Conservation (phyloP, 2,888 invertebrate species). For the Watsonalla cultraria region DNA sequence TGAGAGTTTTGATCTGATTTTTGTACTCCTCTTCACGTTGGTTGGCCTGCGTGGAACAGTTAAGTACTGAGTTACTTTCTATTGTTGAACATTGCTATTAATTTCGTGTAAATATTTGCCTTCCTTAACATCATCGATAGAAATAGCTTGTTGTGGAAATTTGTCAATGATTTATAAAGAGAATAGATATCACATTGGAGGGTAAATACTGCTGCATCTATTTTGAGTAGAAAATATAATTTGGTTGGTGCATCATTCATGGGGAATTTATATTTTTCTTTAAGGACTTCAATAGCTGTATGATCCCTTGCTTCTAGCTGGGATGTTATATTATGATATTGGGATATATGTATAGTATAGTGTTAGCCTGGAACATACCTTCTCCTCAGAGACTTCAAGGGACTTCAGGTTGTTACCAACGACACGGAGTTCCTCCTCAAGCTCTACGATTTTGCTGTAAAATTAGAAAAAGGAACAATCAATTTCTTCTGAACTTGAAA, state of each 20-base stretch:
- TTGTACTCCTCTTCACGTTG: slow-evolving; percentile 99
- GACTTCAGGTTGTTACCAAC: slow-evolving; percentile 99
- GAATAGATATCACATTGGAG: background rate
- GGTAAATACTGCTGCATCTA: background rate
- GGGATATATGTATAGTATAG: slow-evolving; percentile 3
- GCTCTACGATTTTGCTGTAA: slow-evolving; percentile 98
- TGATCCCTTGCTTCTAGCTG: background rate
- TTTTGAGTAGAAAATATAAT: background rate
- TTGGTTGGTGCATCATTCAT: slow-evolving; percentile 69
- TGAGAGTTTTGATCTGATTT: slow-evolving; percentile 99
- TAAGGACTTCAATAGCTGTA: background rate
- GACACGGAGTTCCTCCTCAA: slow-evolving; percentile 99
- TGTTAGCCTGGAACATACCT: slow-evolving; percentile 82
- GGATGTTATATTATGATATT: slow-evolving; percentile 1
- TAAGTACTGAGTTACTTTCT: slow-evolving; percentile 40
- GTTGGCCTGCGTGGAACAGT: slow-evolving; percentile 88
- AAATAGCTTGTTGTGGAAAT: background rate
- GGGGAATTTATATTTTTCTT: slow-evolving; percentile 2
- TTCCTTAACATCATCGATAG: background rate
- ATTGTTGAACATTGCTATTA: slow-evolving; percentile 2
- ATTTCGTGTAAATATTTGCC: background rate
- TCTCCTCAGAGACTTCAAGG: slow-evolving; percentile 99
- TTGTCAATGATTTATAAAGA: background rate
- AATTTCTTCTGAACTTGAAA: slow-evolving; percentile 45
- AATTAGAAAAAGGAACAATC: slow-evolving; percentile 39